Conservation (phyloP, 2,888 invertebrate genomes). For the Cerceris ruficornis region DNA sequence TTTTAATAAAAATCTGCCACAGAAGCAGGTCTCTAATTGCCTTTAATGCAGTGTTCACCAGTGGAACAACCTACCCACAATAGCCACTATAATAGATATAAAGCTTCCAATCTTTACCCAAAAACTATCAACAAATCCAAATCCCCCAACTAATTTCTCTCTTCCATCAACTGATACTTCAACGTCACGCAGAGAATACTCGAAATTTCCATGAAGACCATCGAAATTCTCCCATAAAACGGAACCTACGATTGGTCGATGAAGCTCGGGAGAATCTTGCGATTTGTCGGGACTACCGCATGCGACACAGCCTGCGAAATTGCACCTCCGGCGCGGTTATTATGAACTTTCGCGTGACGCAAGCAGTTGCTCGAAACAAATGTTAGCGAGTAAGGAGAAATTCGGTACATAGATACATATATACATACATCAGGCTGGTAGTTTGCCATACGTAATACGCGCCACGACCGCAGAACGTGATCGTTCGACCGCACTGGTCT, state of each 20-base stretch:
- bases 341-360: conserved; percentile 66
- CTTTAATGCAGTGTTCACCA: too few relatives aligned
- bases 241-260: background rate
- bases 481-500: conserved; percentile 52
- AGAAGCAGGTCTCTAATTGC: too few relatives aligned
- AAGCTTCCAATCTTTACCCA: too few relatives aligned
- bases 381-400: conserved; percentile 43
- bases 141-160: too few relatives aligned
- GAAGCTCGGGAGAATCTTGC: conserved; percentile 6
- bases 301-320: conserved; percentile 39
- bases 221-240: background rate
- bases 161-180: too few relatives aligned
- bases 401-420: conserved; percentile 26
- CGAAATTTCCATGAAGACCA: background rate
- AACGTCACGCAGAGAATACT: background rate
- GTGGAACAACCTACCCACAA: too few relatives aligned
- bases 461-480: conserved; percentile 56
- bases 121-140: too few relatives aligned
- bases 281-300: conserved; percentile 42
- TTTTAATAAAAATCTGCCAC: too few relatives aligned
- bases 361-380: conserved; percentile 47
- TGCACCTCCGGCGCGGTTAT: conserved; percentile 51
- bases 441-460: conserved; percentile 54
- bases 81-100: too few relatives aligned
- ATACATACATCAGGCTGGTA: conserved; percentile 25